A percentile compares a stretch with the other conserved stretches of the same genome.
Conservation (phyloP, 2,888 invertebrate genomes). For the Sesamia inferens region DNA sequence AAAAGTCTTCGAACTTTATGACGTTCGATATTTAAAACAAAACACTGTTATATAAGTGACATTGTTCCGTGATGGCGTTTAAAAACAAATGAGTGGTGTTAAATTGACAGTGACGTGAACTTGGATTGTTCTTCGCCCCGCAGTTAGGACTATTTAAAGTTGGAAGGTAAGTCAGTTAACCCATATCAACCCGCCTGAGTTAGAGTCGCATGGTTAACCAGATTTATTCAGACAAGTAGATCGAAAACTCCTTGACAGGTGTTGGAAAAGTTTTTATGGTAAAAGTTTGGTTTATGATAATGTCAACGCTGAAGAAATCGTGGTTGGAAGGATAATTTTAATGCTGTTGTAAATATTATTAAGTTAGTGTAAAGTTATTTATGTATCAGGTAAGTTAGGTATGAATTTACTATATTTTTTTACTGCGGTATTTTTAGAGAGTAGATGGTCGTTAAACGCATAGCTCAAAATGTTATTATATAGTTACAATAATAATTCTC, state of each 20-base stretch:
- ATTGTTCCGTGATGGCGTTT: conserved; percentile 7
- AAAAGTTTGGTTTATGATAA: conserved; percentile 36
- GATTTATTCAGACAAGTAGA: conserved; percentile 36
- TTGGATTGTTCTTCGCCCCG: conserved; percentile 52
- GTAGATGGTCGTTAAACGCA: no score
- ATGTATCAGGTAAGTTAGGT: neutral
- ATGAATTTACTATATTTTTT: neutral
- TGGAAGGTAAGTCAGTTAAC: conserved; percentile 63
- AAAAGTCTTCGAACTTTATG: conserved; percentile 59
- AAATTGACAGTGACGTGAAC: conserved; percentile 27
- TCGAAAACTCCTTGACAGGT: conserved; percentile 38
- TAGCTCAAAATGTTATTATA: no score
- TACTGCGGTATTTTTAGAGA: neutral
- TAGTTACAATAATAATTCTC: no score
- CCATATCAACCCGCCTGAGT: conserved; percentile 49
- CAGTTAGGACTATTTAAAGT: conserved; percentile 62
- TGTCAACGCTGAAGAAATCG: conserved; percentile 21
- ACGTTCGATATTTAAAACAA: conserved; percentile 6
- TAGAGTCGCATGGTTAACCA: conserved; percentile 36
- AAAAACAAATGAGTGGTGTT: conserved; percentile 48
- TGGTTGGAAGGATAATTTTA: conserved; percentile 13
- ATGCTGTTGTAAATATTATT: neutral
- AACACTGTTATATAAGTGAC: neutral
- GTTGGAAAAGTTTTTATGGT: conserved; percentile 34
- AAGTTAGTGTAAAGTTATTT: neutral